Evolutionary conservation across 2,888 invertebrate genomes (phyloP), one percentile per base, ranked within the genome.

Genomic region (Drosophila paucipuncta): DNA sequence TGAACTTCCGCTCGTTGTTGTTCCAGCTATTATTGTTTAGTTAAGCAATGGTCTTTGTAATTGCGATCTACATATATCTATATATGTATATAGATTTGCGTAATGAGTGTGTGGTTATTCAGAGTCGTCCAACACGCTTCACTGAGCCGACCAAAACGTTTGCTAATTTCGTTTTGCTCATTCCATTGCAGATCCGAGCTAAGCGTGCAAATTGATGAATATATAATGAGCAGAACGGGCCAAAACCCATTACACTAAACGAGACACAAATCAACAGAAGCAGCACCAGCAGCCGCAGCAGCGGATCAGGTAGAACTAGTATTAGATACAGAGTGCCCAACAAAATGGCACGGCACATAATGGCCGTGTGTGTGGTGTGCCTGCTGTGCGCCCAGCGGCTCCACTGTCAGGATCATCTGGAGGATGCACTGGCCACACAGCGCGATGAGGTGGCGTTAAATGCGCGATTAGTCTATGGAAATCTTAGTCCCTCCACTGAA

Each of bases 321-420:
- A 39, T 39, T 39, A 57, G 49, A 33, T 13, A 10, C 16, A 28
- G 33, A 41, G 10, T 13, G 43, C 39, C 49, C 80, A 76, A 75
- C 76, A 85, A 80, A 68, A 94, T 94, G 95, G 95, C 95, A 78
- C 94, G 95, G 83, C 95, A 95, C 90, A 94, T 97, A 68, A 95
- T 97, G 83, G 96, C 96, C 18, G 97, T 97, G n/a, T 97, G 97
- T 91, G 96, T 97, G 93, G 96, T 97, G 85, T 97, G 97, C 91
- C 94, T 97, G 57, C 94, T 97, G 0, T 97, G 97, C 90, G 96
- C 97, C 2, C 95, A 97, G 16, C 97, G 97, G 89, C 94, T 95
- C 43, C 96, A 96, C 0, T 97, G 97, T 91, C 96, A 95, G 55
- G 96, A 97, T 2, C 97, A 97, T 89, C 94, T 95, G 58, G 95